Evolutionary conservation across 2,888 invertebrate genomes (phyloP).

Genomic region (Polydesmus complanatus): DNA sequence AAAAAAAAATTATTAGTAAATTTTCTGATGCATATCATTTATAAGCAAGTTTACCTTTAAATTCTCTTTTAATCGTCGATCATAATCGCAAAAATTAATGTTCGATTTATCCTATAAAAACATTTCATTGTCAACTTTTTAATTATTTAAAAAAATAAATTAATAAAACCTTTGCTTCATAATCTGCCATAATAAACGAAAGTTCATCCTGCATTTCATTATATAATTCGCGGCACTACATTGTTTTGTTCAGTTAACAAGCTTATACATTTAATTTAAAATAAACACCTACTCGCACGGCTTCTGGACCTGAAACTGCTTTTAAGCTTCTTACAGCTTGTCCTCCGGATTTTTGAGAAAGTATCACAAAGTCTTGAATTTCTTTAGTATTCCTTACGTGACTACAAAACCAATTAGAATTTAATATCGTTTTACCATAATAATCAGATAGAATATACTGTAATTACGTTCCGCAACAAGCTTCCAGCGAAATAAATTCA

Average conservation of each 20-base stretch:
- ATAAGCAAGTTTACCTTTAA: not conserved
- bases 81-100: not conserved
- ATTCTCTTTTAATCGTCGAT: not conserved
- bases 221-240: not conserved
- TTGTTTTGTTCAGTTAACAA: not conserved
- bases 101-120: not conserved
- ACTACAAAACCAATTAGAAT: not conserved
- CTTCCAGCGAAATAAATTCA: slow-evolving; percentile 5
- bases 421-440: not conserved
- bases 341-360: slow-evolving; percentile 1
- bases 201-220: no score
- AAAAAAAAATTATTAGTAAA: not conserved
- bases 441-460: not conserved
- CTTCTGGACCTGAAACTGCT: slow-evolving; percentile 1
- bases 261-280: not conserved
- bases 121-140: not conserved
- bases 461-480: slow-evolving; percentile 15
- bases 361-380: slow-evolving; percentile 11
- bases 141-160: no score
- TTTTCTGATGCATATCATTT: not conserved
- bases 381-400: slow-evolving; percentile 4
- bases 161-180: not conserved
- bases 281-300: not conserved
- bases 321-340: slow-evolving; percentile 8
- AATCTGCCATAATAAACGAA: not conserved